phyloP scores from a whole-genome alignment of 2,797 vertebrate species.

The Sebastes miniatus region DNA sequence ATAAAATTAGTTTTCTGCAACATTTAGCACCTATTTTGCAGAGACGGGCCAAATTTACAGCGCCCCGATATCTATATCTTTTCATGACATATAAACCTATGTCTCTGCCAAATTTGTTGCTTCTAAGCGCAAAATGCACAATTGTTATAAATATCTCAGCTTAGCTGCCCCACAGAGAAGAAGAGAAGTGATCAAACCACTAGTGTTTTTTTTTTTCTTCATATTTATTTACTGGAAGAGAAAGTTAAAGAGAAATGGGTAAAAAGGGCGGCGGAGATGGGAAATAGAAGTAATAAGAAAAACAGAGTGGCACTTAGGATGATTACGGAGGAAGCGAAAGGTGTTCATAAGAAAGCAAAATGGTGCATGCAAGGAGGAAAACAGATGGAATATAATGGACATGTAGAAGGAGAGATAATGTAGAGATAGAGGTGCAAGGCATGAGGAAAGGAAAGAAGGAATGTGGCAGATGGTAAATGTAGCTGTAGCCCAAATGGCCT shows the following conservation, averaged over 20 bases:
- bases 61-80: no score
- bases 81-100: no score
- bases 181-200: neutral
- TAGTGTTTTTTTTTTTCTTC: neutral
- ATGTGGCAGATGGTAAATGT: slow-evolving; percentile 39
- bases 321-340: neutral
- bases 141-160: no score
- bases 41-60: no score
- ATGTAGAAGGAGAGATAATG: neutral
- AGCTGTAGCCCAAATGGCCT: slow-evolving; percentile 6
- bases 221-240: slow-evolving; percentile 2
- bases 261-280: neutral
- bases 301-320: neutral
- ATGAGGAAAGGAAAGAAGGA: neutral
- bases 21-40: no score
- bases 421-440: neutral
- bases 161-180: neutral
- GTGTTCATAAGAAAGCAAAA: neutral
- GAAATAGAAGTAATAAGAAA: neutral
- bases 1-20: no score
- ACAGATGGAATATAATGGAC: neutral
- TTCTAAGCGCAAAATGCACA: no score
- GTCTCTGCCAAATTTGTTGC: no score
- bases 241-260: neutral
- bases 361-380: neutral